These are phyloP conservation scores for Gorsachius goisagi DNA, from an alignment of 2,113 vertebrate species.

Conservation along the genomic window DNA sequence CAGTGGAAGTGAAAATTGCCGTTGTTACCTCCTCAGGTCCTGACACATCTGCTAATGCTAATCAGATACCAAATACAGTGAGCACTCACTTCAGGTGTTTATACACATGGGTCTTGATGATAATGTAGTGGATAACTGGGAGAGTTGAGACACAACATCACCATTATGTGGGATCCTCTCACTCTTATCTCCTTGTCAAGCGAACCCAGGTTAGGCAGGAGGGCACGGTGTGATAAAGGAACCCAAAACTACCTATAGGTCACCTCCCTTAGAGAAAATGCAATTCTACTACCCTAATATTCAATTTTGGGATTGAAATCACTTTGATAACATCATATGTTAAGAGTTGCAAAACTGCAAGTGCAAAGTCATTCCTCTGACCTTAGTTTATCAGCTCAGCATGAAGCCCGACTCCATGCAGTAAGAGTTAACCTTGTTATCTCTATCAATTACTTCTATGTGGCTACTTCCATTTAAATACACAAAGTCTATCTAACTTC, in stretches of 20 bases:
- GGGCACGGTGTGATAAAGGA: background rate
- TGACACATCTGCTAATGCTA: background rate
- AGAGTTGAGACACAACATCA: background rate
- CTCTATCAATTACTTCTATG: conserved; percentile 2
- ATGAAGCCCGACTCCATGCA: background rate
- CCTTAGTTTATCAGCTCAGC: background rate
- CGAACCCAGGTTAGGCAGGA: background rate
- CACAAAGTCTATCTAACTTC: background rate
- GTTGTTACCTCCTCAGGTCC: background rate
- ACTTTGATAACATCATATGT: background rate
- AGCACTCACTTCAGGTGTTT: background rate
- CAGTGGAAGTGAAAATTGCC: background rate
- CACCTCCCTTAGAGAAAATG: background rate
- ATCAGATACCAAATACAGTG: background rate
- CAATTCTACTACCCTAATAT: background rate
- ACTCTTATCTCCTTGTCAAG: background rate
- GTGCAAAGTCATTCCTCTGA: background rate
- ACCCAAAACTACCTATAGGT: rapidly evolving
- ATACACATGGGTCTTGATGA: background rate
- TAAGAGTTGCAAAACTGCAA: background rate
- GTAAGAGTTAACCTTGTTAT: background rate
- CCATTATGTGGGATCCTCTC: background rate
- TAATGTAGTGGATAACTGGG: background rate
- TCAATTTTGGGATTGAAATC: background rate
- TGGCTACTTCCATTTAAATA: background rate